A percentile compares a stretch with the other conserved stretches of the same genome.
These are phyloP conservation scores for Daboia siamensis DNA, from an alignment of 2,113 vertebrate species.

Conservation along the genomic window DNA sequence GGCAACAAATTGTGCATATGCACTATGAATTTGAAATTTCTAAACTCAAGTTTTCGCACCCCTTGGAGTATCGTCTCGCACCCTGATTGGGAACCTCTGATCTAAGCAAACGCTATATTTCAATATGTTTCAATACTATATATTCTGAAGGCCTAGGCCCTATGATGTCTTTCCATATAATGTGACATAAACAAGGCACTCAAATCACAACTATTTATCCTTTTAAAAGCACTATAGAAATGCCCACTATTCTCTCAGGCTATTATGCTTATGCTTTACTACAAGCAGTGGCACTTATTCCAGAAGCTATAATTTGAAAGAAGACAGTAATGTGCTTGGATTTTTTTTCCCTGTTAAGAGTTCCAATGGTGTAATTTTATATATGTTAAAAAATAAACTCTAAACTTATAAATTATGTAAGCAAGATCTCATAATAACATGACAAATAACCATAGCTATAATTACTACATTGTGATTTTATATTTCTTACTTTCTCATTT, in stretches of 20 bases:
- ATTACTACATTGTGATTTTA: constrained; percentile 17
- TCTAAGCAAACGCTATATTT: neutral
- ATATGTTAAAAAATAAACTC: neutral
- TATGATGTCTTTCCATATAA: neutral
- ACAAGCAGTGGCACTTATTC: neutral
- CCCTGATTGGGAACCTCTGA: too few relatives aligned
- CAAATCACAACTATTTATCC: neutral
- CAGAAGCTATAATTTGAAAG: neutral
- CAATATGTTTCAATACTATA: neutral
- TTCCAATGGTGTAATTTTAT: neutral
- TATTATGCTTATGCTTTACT: neutral
- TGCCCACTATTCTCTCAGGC: neutral
- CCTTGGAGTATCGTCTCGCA: too few relatives aligned
- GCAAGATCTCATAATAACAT: neutral
- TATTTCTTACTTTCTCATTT: constrained; percentile 81
- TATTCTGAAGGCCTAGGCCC: neutral
- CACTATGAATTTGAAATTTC: too few relatives aligned
- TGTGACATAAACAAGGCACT: neutral
- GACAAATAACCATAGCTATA: neutral
- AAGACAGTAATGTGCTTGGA: neutral
- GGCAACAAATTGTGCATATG: too few relatives aligned
- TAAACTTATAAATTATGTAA: neutral
- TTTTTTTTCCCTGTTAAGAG: neutral
- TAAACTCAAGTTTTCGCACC: too few relatives aligned
- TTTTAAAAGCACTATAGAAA: neutral